Evolutionary conservation across 2,888 invertebrate genomes (phyloP).

Genomic region (Dolichopus griseipennis): DNA sequence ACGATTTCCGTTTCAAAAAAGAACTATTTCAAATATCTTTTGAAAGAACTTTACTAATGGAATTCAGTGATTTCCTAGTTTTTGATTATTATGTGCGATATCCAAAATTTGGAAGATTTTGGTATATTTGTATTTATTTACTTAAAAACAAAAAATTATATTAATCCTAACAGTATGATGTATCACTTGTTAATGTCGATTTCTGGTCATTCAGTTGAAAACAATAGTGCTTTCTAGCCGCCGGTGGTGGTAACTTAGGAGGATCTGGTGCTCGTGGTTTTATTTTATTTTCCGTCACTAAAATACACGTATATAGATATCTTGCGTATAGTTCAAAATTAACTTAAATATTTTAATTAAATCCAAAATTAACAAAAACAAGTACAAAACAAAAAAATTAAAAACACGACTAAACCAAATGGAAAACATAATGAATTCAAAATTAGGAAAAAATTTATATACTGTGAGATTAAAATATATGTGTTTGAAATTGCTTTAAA

Average conservation of each 20-base stretch:
- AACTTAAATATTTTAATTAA: conserved; percentile 13
- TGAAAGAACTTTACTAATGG: too few species aligned
- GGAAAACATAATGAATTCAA: neutral
- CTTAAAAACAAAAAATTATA: neutral
- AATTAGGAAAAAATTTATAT: too few species aligned
- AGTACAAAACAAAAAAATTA: neutral
- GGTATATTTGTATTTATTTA: neutral
- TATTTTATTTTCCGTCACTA: conserved; percentile 5
- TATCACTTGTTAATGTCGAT: conserved; percentile 16
- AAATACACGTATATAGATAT: conserved; percentile 4
- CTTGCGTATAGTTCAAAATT: conserved; percentile 18
- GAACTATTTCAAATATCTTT: neutral
- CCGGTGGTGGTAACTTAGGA: conserved; percentile 13
- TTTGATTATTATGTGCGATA: neutral
- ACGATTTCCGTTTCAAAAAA: neutral
- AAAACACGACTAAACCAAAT: neutral
- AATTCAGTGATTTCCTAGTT: too few species aligned
- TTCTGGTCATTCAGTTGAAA: conserved; percentile 16
- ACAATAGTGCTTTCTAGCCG: neutral
- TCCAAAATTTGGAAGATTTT: neutral
- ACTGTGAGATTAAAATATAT: too few species aligned
- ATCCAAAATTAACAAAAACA: neutral
- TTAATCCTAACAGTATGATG: conserved; percentile 15
- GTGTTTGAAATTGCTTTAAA: too few species aligned
- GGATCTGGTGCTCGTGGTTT: conserved; percentile 25